Evolutionary conservation across 1,140 invertebrate species (phyloP).

Genomic region (Procambarus virginalis): DNA sequence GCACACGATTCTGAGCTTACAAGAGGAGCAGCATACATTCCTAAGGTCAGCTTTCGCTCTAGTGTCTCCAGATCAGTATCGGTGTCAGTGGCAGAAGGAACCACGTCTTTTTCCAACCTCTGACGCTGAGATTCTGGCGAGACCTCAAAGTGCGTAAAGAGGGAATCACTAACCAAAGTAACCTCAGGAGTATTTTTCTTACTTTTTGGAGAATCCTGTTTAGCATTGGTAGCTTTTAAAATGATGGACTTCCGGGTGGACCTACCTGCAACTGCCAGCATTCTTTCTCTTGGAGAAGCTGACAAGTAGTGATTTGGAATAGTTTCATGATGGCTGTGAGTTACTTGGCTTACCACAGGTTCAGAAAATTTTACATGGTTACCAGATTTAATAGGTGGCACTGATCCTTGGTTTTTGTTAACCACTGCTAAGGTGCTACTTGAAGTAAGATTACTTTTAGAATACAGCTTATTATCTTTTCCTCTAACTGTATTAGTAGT

Average conservation of each 20-base stretch:
- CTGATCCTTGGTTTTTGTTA: background rate
- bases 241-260: no score
- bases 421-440: background rate
- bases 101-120: background rate
- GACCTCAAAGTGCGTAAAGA: slow-evolving; percentile 67
- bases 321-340: slow-evolving; percentile 5
- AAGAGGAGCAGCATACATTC: slow-evolving; percentile 65
- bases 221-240: background rate
- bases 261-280: slow-evolving; percentile 2
- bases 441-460: background rate
- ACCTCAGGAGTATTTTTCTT: slow-evolving; percentile 30
- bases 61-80: slow-evolving; percentile 68
- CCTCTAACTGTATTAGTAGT: background rate
- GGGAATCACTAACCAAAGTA: slow-evolving; percentile 57
- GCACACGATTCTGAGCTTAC: slow-evolving; percentile 69
- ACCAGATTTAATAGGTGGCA: background rate
- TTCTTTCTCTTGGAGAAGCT: slow-evolving; percentile 49
- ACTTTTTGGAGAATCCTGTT: background rate
- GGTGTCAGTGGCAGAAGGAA: slow-evolving; percentile 47
- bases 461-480: background rate
- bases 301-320: slow-evolving; percentile 28
- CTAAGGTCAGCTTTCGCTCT: slow-evolving; percentile 56
- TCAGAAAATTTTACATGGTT: slow-evolving; percentile 59
- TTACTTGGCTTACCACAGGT: slow-evolving; percentile 45
- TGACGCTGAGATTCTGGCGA: background rate